These are phyloP conservation scores for Aphidius colemani DNA, from an alignment of 2,888 invertebrate species.

Conservation along the genomic window DNA sequence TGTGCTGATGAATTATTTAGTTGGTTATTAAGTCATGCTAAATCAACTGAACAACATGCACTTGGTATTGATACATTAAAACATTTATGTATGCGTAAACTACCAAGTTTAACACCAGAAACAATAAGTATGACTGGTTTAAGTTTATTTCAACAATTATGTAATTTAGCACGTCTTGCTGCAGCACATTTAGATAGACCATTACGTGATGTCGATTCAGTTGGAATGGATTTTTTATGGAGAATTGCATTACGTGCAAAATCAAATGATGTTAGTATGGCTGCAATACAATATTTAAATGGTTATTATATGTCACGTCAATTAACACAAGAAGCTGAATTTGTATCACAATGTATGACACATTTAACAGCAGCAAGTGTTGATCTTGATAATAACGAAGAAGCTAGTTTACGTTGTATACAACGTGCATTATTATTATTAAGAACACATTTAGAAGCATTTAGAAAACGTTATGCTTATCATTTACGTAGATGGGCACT, in stretches of 20 bases:
- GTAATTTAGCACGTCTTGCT: constrained; percentile 82
- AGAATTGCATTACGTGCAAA: constrained; percentile 88
- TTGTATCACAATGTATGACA: constrained; percentile 92
- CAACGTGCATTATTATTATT: constrained; percentile 86
- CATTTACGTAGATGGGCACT: constrained; percentile 88
- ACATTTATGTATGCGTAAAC: constrained; percentile 85
- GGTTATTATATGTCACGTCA: constrained; percentile 93
- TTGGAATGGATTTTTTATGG: constrained; percentile 94
- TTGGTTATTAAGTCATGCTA: constrained; percentile 90
- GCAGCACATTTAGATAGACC: constrained; percentile 66
- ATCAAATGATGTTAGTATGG: constrained; percentile 92
- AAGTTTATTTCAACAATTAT: constrained; percentile 88
- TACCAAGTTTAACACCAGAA: constrained; percentile 87
- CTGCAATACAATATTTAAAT: constrained; percentile 92
- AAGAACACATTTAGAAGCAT: constrained; percentile 92
- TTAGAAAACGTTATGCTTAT: constrained; percentile 84
- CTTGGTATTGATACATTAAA: constrained; percentile 84
- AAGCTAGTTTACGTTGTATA: constrained; percentile 84
- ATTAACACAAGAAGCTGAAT: constrained; percentile 88
- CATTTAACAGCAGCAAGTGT: constrained; percentile 83
- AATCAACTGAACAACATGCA: constrained; percentile 90
- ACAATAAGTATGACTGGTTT: constrained; percentile 90
- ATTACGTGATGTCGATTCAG: constrained; percentile 63
- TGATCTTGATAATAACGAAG: constrained; percentile 69
- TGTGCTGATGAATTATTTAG: constrained; percentile 92